phyloP scores from a whole-genome alignment of 2,888 invertebrate genomes.

The Loripinus fragilis region DNA sequence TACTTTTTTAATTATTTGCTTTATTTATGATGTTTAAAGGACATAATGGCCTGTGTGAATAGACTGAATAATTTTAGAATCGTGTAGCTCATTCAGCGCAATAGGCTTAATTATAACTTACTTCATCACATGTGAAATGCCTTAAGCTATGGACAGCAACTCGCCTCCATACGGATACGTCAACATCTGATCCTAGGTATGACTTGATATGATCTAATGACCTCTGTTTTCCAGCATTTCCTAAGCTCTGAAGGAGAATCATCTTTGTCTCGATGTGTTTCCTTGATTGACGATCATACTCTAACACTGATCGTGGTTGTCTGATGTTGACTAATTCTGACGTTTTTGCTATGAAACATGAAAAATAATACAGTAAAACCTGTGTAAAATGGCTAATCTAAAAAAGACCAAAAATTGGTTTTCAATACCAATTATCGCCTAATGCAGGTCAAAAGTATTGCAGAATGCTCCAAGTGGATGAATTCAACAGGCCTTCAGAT shows the following conservation, averaged over 20 bases:
- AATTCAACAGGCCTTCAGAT: too few relatives aligned
- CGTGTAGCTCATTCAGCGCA: too few relatives aligned
- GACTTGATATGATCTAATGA: constrained; percentile 63
- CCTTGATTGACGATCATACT: constrained; percentile 38
- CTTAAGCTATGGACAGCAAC: constrained; percentile 66
- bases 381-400: too few relatives aligned
- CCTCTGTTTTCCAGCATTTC: constrained; percentile 66
- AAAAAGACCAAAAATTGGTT: too few relatives aligned
- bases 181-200: constrained; percentile 63
- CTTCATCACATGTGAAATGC: constrained; percentile 66
- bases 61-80: too few relatives aligned
- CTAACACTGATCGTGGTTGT: constrained; percentile 39
- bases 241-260: constrained; percentile 66
- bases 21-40: too few relatives aligned
- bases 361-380: too few relatives aligned
- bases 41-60: too few relatives aligned
- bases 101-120: constrained; percentile 37
- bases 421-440: too few relatives aligned
- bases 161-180: constrained; percentile 63
- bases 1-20: too few relatives aligned
- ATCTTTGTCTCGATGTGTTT: constrained; percentile 65
- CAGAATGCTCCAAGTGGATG: too few relatives aligned
- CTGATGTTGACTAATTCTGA: constrained; percentile 39
- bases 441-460: too few relatives aligned
- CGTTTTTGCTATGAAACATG: neutral